Evolutionary conservation across 2,113 vertebrate genomes (phyloP).

Genomic region (Okapia johnstoni): DNA sequence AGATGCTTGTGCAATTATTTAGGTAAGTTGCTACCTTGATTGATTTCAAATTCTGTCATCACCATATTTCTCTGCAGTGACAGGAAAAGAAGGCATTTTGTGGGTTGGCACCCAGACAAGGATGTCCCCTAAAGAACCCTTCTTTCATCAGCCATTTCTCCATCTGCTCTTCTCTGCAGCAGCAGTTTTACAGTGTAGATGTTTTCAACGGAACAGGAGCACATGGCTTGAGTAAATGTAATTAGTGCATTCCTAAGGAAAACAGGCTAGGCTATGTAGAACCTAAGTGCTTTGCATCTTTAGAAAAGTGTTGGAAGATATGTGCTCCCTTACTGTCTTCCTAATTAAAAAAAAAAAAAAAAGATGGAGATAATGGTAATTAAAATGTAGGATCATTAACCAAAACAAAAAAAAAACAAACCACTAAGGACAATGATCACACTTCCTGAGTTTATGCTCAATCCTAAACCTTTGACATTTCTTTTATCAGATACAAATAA

Average conservation of each 20-base stretch:
- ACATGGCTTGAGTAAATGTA: constrained; percentile 4
- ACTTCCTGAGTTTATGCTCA: neutral
- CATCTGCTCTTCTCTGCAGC: neutral
- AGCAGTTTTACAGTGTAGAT: neutral
- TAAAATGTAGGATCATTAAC: neutral
- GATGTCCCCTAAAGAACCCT: neutral
- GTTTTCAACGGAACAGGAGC: constrained; percentile 4
- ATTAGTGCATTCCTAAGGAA: constrained; percentile 11
- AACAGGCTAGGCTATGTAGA: neutral
- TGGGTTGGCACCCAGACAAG: neutral
- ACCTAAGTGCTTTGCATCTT: neutral
- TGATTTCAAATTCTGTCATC: neutral
- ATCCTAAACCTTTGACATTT: neutral
- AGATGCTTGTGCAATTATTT: neutral
- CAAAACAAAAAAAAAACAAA: neutral
- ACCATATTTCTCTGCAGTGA: neutral
- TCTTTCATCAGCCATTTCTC: neutral
- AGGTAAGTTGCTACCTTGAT: neutral
- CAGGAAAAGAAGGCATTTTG: neutral
- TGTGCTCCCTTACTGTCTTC: neutral
- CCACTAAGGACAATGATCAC: neutral
- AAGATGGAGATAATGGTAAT: constrained; percentile 13
- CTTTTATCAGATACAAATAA: neutral
- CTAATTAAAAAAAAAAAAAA: neutral
- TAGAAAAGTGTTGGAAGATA: neutral